Evolutionary conservation across 2,888 invertebrate species (phyloP), one percentile per base, ranked within the genome.

Genomic region (Sinhomidia bicolor): DNA sequence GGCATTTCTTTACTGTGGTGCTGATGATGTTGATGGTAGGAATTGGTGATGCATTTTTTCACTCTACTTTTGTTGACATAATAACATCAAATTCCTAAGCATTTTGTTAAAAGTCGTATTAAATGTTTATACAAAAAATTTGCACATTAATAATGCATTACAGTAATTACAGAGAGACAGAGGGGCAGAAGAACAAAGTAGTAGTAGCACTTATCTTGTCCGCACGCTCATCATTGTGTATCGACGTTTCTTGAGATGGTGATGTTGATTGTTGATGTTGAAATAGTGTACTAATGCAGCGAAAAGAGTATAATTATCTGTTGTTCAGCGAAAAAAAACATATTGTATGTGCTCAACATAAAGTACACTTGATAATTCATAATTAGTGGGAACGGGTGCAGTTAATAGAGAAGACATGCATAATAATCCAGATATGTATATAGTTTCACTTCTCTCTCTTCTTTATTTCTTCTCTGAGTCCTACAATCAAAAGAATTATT

Each of bases 351-450:
- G 65, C 36, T 65, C 65, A 32, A 32, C 65, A 14, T 65, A n/a
- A 65, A 32, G 65, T 32, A 36, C 32, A 65, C 32, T 71, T 71
- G 71, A 26, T 85, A 78, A 85, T 78, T 76, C 62, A 78, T 85
- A 78, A 85, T 85, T 85, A 85, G 62, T 85, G 78, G 84, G 84
- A 85, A 85, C 62, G 84, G 84, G 84, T 76, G 60, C 74, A 84
- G 84, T 47, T 20, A 57, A 82, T 6, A 65, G 0, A 32, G 12
- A 36, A 36, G 32, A 20, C n/a, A 36, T 36, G 20, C 17, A 65
- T 65, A 65, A 32, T 36, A 65, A 65, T 68, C 68, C 51, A 68
- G 71, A 51, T n/a, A n/a, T n/a, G n/a, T n/a, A n/a, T n/a, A n/a
- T 65, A 36, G 71, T 84, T 84, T 84, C 74, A 74, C 83, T 83